Conservation (phyloP, 92 coral and sea anemone genomes). For the Zoanthus sansibaricus region DNA sequence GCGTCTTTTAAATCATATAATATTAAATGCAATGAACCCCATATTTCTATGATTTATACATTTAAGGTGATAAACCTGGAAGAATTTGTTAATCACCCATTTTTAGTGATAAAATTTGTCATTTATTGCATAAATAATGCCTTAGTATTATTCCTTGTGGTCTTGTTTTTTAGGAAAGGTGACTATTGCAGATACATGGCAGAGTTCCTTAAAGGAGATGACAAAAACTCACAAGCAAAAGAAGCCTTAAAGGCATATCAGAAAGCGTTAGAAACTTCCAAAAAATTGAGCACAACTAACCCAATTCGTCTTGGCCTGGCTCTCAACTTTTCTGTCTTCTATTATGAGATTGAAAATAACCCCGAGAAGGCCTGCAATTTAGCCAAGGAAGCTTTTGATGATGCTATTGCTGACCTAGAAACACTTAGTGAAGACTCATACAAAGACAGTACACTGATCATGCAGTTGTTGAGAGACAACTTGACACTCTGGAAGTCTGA, state of each 20-base stretch:
- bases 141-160: too few species aligned
- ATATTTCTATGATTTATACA: too few species aligned
- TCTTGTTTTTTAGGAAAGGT: slow-evolving; percentile 80
- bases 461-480: slow-evolving; percentile 79
- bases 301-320: slow-evolving; percentile 84
- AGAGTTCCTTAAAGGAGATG: slow-evolving; percentile 70
- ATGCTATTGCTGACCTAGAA: slow-evolving; percentile 53
- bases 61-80: too few species aligned
- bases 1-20: too few species aligned
- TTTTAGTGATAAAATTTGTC: too few species aligned
- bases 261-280: slow-evolving; percentile 56
- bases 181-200: slow-evolving; percentile 93
- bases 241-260: slow-evolving; percentile 61
- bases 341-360: slow-evolving; percentile 66
- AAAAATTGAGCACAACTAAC: slow-evolving; percentile 47
- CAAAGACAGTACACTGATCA: slow-evolving; percentile 7
- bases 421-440: slow-evolving; percentile 2
- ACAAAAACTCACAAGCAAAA: slow-evolving; percentile 17
- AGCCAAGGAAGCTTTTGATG: slow-evolving; percentile 82
- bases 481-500: slow-evolving; percentile 82
- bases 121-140: too few species aligned
- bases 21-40: too few species aligned
- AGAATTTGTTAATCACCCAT: too few species aligned
- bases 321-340: slow-evolving; percentile 67
- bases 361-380: slow-evolving; percentile 64